These are phyloP conservation scores for Neomonachus schauinslandi DNA, from an alignment of 2,113 vertebrate genomes.

Conservation along the genomic window DNA sequence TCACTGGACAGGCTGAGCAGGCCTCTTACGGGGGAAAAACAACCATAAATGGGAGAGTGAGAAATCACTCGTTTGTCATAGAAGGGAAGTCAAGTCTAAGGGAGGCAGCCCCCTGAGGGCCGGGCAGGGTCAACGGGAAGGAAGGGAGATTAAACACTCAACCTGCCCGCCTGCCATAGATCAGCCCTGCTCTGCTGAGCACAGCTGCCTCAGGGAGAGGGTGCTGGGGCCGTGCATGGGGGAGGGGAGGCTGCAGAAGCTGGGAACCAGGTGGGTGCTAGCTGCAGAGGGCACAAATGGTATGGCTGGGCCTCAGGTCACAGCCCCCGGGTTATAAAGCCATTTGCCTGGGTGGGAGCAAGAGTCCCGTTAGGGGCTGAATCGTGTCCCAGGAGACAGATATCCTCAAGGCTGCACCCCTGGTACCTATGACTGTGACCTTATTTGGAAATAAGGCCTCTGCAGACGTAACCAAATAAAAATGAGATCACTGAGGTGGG, in stretches of 20 bases:
- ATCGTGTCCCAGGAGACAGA: not conserved
- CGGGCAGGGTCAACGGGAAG: not conserved
- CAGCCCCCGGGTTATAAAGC: rapidly evolving
- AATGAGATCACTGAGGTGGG: not conserved
- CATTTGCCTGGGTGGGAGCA: not conserved
- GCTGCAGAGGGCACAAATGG: no score
- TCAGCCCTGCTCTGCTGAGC: not conserved
- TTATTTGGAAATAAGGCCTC: not conserved
- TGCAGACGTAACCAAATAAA: not conserved
- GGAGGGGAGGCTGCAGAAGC: rapidly evolving
- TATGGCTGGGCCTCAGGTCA: not conserved
- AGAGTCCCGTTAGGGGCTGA: not conserved
- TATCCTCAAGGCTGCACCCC: rapidly evolving
- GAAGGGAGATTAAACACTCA: not conserved
- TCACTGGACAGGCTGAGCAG: not conserved
- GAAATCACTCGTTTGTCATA: not conserved
- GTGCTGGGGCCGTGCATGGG: rapidly evolving
- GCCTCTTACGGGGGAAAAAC: slow-evolving; percentile 21
- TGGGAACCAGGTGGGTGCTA: no score
- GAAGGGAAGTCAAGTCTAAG: not conserved
- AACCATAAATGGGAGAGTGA: not conserved
- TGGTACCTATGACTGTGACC: not conserved
- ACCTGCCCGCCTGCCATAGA: not conserved
- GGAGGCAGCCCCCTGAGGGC: not conserved
- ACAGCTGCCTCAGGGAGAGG: not conserved